Evolutionary conservation across 2,797 vertebrate species (phyloP).

Genomic region (Craterocephalus amniculus): DNA sequence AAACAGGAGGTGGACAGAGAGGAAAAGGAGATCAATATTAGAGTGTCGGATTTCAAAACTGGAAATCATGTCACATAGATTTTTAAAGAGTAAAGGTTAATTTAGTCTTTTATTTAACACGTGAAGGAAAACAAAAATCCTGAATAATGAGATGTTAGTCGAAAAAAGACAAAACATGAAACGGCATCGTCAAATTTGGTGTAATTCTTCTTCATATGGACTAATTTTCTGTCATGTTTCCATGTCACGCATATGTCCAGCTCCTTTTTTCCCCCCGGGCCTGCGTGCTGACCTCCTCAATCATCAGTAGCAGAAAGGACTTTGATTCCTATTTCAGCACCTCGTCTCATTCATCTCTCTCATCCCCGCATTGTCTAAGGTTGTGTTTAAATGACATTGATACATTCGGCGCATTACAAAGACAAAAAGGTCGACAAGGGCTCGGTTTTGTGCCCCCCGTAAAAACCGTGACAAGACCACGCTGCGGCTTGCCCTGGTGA

Average conservation of each 20-base stretch:
- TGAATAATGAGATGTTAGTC: neutral
- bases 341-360: constrained; percentile 72
- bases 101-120: neutral
- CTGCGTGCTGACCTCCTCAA: constrained; percentile 62
- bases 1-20: constrained; percentile 57
- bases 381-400: constrained; percentile 75
- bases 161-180: neutral
- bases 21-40: constrained; percentile 58
- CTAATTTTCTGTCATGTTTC: constrained; percentile 56
- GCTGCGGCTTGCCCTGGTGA: constrained; percentile 11
- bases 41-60: constrained; percentile 60
- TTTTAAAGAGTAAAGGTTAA: constrained; percentile 8
- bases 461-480: constrained; percentile 57
- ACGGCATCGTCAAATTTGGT: neutral
- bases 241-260: constrained; percentile 45
- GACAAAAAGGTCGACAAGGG: constrained; percentile 76
- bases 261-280: constrained; percentile 31
- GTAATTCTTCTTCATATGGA: constrained; percentile 30
- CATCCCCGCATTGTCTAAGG: constrained; percentile 65
- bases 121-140: neutral
- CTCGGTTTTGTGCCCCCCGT: constrained; percentile 42
- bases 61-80: constrained; percentile 24
- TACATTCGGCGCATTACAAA: constrained; percentile 69
- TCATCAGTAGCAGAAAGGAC: constrained; percentile 67
- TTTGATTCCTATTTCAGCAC: constrained; percentile 69